A percentile compares a stretch with the other conserved stretches of the same genome.
phyloP scores from a whole-genome alignment of 2,113 vertebrate species.

The Rhinichthys klamathensis region DNA sequence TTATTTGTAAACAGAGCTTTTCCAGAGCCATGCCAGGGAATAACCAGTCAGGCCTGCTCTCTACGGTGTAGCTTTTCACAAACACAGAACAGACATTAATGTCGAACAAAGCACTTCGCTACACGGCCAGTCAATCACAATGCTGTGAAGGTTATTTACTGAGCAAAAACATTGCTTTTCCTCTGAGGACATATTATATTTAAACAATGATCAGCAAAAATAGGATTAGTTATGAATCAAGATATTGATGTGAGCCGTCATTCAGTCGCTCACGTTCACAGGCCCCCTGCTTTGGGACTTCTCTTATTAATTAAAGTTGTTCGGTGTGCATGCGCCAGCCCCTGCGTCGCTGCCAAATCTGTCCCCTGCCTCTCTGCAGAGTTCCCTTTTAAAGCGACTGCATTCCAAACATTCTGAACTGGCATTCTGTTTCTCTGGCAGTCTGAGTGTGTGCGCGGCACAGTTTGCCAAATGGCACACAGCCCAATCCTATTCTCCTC shows the following conservation, averaged over 20 bases:
- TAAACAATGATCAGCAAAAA: slow-evolving; percentile 26
- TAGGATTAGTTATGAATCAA: slow-evolving; percentile 32
- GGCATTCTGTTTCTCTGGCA: slow-evolving; percentile 30
- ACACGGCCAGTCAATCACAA: slow-evolving; percentile 1
- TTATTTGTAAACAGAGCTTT: slow-evolving; percentile 61
- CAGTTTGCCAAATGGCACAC: slow-evolving; percentile 36
- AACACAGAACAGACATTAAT: slow-evolving; percentile 7
- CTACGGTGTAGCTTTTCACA: slow-evolving; percentile 24
- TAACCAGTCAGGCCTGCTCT: slow-evolving; percentile 48
- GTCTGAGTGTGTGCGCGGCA: slow-evolving; percentile 13
- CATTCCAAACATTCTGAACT: slow-evolving; percentile 57
- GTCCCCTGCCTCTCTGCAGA: slow-evolving; percentile 38
- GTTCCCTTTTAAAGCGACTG: slow-evolving; percentile 54
- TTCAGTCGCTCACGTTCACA: background rate
- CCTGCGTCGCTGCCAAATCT: slow-evolving; percentile 40
- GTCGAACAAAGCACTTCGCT: background rate
- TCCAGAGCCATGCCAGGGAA: slow-evolving; percentile 49
- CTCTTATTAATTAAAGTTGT: slow-evolving; percentile 62
- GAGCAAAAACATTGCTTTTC: background rate
- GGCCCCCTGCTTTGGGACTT: slow-evolving; percentile 40
- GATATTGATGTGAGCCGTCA: slow-evolving; percentile 26
- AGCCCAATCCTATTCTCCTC: background rate
- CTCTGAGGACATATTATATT: background rate
- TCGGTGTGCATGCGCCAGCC: slow-evolving; percentile 26
- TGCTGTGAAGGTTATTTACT: slow-evolving; percentile 9